These are phyloP conservation scores for Catalaphyllia jardinei DNA, from an alignment of 64 coral and sea anemone species.

Conservation along the genomic window DNA sequence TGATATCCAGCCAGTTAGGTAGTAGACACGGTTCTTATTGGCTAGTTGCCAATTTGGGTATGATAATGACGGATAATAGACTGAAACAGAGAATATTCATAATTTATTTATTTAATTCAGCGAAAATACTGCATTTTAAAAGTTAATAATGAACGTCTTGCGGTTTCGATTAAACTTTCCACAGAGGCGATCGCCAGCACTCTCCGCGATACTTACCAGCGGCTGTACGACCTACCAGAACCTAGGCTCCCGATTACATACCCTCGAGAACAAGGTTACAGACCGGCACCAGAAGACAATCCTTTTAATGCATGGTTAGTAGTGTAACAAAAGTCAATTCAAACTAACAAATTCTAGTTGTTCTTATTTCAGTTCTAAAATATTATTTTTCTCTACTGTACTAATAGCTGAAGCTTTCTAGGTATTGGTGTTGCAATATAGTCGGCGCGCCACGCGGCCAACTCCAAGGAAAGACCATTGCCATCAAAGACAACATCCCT, in stretches of 20 bases:
- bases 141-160: too few relatives aligned
- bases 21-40: too few relatives aligned
- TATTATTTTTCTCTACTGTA: too few relatives aligned
- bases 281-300: conserved; percentile 44
- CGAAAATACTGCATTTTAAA: too few relatives aligned
- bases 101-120: too few relatives aligned
- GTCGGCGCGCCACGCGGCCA: conserved; percentile 28
- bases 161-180: background rate
- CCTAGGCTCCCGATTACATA: conserved; percentile 51
- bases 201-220: conserved; percentile 19
- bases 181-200: conserved; percentile 16
- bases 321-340: too few relatives aligned
- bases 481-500: conserved; percentile 46
- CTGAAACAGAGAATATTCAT: too few relatives aligned
- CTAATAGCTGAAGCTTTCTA: background rate
- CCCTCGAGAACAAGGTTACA: conserved; percentile 40
- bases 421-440: conserved; percentile 51
- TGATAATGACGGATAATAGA: too few relatives aligned
- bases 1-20: too few relatives aligned
- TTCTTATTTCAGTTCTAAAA: too few relatives aligned
- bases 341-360: too few relatives aligned
- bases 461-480: conserved; percentile 49
- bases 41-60: too few relatives aligned
- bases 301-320: conserved; percentile 57
- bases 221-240: conserved; percentile 21